Evolutionary conservation across 2,888 invertebrate genomes (phyloP), one percentile per base, ranked within the genome.

Genomic region (Nomada hirtipes): DNA sequence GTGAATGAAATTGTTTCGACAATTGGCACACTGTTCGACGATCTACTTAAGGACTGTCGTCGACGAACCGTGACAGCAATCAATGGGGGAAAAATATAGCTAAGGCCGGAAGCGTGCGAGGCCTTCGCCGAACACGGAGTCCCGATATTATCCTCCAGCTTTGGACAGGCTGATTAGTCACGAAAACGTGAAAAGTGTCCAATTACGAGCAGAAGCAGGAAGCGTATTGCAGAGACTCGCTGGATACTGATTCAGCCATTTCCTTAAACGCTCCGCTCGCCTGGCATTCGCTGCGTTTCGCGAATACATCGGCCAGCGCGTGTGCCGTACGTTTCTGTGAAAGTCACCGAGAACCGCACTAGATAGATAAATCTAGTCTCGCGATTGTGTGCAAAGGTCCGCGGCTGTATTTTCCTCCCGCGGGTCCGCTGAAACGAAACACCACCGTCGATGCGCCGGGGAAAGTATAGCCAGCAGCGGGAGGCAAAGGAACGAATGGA

Each of bases 181-280:
- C 84, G 79, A 78, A 89, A 84, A 86, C 86, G 79, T 87, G 86
- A 89, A 89, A 89, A 89, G 70, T 74, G 77, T 88, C 87, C 90
- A 90, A 91, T 91, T 91, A 91, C 87, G 73, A 88, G 79, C 47
- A 15, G 57, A 23, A 23, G 2, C 86, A 89, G 90, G 89, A 91
- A 89, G 79, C 84, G 76, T 47, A 73, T 80, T 76, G 64, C 75
- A 65, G 65, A 2, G 65, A 11, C 77, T 55, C 81, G 80, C 83
- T 82, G 18, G 53, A 44, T 47, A 86, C 89, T 86, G 88, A 91
- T 91, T 90, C 87, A 89, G 87, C 85, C 83, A 80, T 87, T 84
- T 83, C 89, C 90, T 86, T 91, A 91, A 91, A 88, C 79, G 86
- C 69, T 68, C 18, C 18, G 3, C 47, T 71, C 50, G 60, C 57